Evolutionary conservation across 2,797 vertebrate genomes (phyloP).

Genomic region (Staurois parvus): DNA sequence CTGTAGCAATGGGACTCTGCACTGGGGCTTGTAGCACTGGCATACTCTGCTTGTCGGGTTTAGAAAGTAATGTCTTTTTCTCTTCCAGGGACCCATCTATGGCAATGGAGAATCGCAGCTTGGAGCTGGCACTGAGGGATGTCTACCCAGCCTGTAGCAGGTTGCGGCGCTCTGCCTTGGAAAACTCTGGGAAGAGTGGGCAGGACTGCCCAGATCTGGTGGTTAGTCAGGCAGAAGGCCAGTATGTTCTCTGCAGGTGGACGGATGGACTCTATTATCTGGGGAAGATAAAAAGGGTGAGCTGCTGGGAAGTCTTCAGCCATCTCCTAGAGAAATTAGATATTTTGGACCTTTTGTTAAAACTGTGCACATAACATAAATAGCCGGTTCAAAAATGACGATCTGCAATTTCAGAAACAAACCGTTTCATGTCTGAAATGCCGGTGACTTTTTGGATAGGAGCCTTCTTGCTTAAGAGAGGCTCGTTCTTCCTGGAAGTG

Average conservation of each 20-base stretch:
- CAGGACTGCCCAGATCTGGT: conserved; percentile 76
- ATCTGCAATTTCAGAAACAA: neutral
- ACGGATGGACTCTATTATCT: conserved; percentile 96
- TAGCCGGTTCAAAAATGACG: no score
- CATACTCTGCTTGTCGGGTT: no score
- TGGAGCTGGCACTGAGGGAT: conserved; percentile 75
- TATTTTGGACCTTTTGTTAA: neutral
- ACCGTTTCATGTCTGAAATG: neutral
- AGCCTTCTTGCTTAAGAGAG: no score
- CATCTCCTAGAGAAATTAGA: neutral
- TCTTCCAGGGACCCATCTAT: conserved; percentile 64
- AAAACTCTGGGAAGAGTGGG: conserved; percentile 63
- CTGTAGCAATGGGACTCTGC: neutral
- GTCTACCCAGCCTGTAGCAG: conserved; percentile 73
- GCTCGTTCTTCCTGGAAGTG: no score
- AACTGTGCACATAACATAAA: no score
- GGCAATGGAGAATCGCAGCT: conserved; percentile 73
- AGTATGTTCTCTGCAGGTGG: conserved; percentile 95
- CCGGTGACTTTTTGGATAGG: no score
- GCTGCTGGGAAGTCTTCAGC: neutral
- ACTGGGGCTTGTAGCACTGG: no score
- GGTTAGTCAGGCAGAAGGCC: conserved; percentile 85
- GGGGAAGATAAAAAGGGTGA: conserved; percentile 94
- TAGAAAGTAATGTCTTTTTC: neutral
- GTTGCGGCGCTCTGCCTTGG: conserved; percentile 66